These are phyloP conservation scores for Lepas anatifera DNA, from an alignment of 2,888 invertebrate genomes.

Conservation along the genomic window DNA sequence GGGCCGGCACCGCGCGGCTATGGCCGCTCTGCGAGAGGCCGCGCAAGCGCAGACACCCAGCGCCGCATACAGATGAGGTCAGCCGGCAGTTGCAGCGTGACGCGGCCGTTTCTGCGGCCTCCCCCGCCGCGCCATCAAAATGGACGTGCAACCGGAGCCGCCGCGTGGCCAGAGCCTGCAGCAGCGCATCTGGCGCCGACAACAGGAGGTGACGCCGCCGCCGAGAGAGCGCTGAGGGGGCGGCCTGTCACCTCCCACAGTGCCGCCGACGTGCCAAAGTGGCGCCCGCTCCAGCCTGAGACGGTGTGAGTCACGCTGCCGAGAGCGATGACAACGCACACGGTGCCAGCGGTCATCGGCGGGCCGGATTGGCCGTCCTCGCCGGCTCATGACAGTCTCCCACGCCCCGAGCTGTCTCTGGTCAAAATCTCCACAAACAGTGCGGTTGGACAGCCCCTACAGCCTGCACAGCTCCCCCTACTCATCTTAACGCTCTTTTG, in stretches of 20 bases:
- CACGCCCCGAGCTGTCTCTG: too few relatives aligned
- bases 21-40: background rate
- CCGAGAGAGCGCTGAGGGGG: too few relatives aligned
- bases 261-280: background rate
- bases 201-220: too few relatives aligned
- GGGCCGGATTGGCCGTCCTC: too few relatives aligned
- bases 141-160: constrained; percentile 3
- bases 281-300: background rate
- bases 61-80: constrained; percentile 1
- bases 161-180: background rate
- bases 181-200: background rate
- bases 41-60: background rate
- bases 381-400: too few relatives aligned
- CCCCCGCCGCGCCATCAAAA: background rate
- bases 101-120: background rate
- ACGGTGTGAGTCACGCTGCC: background rate
- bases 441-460: too few relatives aligned
- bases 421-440: too few relatives aligned
- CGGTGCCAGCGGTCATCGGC: background rate
- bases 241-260: too few relatives aligned
- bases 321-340: background rate
- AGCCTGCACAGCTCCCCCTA: too few relatives aligned
- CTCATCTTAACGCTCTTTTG: too few relatives aligned
- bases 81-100: background rate
- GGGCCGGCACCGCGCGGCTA: background rate